Conservation (phyloP, 2,888 invertebrate species). For the Athripsodes cinereus region DNA sequence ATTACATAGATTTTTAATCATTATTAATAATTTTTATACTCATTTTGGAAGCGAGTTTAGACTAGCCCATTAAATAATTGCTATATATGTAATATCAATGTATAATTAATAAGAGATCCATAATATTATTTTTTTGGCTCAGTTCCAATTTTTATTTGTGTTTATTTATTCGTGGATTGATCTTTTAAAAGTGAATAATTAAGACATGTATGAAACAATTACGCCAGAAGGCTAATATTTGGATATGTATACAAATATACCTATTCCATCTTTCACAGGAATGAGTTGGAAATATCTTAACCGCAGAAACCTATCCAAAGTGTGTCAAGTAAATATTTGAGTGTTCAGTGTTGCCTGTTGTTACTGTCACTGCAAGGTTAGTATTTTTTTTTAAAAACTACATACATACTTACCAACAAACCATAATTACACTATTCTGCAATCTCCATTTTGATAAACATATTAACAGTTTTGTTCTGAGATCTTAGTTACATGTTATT, state of each 20-base stretch:
- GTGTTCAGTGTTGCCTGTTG: conserved; percentile 24
- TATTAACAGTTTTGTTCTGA: no score
- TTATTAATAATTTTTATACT: neutral
- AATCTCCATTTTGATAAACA: no score
- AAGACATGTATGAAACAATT: neutral
- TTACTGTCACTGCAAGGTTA: conserved; percentile 27
- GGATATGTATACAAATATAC: conserved; percentile 1
- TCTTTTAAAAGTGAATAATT: conserved; percentile 6
- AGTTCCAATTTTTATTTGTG: conserved; percentile 12
- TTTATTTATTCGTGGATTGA: conserved; percentile 7
- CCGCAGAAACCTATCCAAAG: conserved; percentile 15
- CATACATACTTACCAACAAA: no score
- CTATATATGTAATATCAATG: neutral
- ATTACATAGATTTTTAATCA: neutral
- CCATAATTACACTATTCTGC: no score
- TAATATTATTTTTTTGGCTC: conserved; percentile 14
- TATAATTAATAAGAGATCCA: conserved; percentile 13
- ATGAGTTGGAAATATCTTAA: conserved; percentile 22
- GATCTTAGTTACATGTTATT: no score
- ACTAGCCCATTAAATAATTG: neutral
- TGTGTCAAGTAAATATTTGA: conserved; percentile 24
- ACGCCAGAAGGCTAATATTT: neutral
- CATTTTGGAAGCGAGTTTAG: neutral
- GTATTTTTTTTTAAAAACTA: conserved; percentile 19
- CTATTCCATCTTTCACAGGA: conserved; percentile 25